A percentile compares a stretch with the other conserved stretches of the same genome.
These are phyloP conservation scores for Antheraea assamensis DNA, from an alignment of 2,888 invertebrate species.

Conservation along the genomic window DNA sequence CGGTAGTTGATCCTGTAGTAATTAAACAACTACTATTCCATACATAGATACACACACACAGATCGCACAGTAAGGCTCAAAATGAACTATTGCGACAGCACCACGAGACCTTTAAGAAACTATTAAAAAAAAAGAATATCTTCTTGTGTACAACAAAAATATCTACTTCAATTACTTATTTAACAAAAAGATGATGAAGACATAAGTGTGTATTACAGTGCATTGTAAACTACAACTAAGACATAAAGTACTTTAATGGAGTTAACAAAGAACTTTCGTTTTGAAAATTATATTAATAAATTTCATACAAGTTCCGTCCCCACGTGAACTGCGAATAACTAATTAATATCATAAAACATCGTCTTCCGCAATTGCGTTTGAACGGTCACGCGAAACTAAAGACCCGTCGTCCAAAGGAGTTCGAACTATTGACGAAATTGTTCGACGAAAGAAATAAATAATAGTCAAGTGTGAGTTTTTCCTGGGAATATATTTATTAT, in stretches of 20 bases:
- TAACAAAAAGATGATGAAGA: background rate
- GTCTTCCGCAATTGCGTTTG: conserved; percentile 57
- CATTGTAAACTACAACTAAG: background rate
- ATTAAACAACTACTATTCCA: too few species aligned
- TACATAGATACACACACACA: too few species aligned
- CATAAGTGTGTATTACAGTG: background rate
- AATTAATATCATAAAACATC: conserved; percentile 62
- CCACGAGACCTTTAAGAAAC: too few species aligned
- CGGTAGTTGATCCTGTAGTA: too few species aligned
- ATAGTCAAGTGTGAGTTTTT: conserved; percentile 4
- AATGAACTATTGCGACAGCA: too few species aligned
- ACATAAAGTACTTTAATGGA: background rate
- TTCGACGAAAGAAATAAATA: conserved; percentile 50
- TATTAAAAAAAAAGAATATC: too few species aligned
- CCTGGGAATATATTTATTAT: background rate
- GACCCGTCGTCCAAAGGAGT: conserved; percentile 47
- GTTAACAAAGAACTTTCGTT: background rate
- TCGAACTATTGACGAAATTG: conserved; percentile 71
- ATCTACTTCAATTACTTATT: background rate
- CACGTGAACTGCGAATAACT: conserved; percentile 39
- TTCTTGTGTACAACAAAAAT: background rate
- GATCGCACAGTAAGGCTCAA: too few species aligned
- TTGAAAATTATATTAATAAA: conserved; percentile 16
- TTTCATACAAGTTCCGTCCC: conserved; percentile 36
- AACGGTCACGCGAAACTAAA: conserved; percentile 70